phyloP scores from a whole-genome alignment of 92 coral and sea anemone species.

The Galaxea fascicularis region DNA sequence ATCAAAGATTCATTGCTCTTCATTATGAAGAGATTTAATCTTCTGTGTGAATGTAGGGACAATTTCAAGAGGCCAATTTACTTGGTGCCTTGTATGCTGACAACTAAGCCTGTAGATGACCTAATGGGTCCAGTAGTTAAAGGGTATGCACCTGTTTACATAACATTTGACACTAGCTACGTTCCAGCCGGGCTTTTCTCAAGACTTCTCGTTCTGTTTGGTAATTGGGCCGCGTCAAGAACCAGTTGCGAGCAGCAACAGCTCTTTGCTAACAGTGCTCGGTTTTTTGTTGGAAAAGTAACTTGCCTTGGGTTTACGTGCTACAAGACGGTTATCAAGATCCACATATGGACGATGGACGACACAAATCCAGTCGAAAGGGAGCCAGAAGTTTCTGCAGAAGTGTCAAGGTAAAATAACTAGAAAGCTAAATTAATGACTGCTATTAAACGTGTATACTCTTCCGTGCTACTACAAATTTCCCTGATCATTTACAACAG shows the following conservation, averaged over 20 bases:
- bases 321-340: conserved; percentile 14
- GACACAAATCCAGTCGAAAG: conserved; percentile 1
- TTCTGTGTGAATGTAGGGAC: conserved; percentile 26
- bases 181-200: conserved; percentile 42
- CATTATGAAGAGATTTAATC: conserved; percentile 33
- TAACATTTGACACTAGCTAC: conserved; percentile 31
- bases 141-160: conserved; percentile 9
- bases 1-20: conserved; percentile 21
- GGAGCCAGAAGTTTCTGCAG: conserved; percentile 13
- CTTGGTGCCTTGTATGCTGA: conserved; percentile 37
- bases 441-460: too few relatives aligned
- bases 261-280: conserved; percentile 26
- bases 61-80: background rate
- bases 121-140: background rate
- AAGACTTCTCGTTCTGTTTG: conserved; percentile 31
- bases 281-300: conserved; percentile 27
- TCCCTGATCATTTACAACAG: too few relatives aligned
- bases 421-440: background rate
- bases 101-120: background rate
- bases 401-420: conserved; percentile 4
- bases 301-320: conserved; percentile 16
- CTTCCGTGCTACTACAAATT: too few relatives aligned
- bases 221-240: conserved; percentile 16
- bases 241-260: conserved; percentile 27
- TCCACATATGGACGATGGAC: conserved; percentile 27